phyloP scores from a whole-genome alignment of 2,888 invertebrate genomes.

The Drosophila tripunctata region DNA sequence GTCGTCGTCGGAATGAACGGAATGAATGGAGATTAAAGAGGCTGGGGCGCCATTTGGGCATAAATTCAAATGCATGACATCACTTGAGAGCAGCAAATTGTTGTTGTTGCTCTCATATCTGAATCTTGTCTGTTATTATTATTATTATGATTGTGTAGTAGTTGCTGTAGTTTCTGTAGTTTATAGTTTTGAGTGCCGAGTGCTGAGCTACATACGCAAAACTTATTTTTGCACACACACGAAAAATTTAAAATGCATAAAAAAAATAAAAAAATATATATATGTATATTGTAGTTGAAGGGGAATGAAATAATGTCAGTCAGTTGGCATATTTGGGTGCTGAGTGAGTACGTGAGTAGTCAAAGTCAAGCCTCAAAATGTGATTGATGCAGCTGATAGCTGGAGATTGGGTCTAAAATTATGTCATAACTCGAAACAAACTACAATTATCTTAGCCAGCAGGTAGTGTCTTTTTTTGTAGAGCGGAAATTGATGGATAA shows the following conservation, averaged over 20 bases:
- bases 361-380: conserved; percentile 54
- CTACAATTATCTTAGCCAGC: conserved; percentile 4
- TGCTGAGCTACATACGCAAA: conserved; percentile 64
- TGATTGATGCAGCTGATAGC: conserved; percentile 63
- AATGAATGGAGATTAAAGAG: conserved; percentile 45
- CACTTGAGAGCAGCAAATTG: conserved; percentile 58
- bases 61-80: conserved; percentile 69
- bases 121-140: conserved; percentile 36
- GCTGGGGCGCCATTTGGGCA: conserved; percentile 44
- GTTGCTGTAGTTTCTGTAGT: conserved; percentile 29
- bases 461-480: conserved; percentile 40
- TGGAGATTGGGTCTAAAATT: conserved; percentile 46
- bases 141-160: conserved; percentile 10
- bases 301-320: not conserved
- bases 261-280: not conserved
- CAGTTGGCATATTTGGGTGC: conserved; percentile 28
- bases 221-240: conserved; percentile 47
- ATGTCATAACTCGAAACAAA: conserved; percentile 43
- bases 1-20: conserved; percentile 25
- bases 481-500: conserved; percentile 64
- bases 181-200: conserved; percentile 61
- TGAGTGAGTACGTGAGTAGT: conserved; percentile 49
- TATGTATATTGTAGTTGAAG: too few relatives aligned
- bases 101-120: conserved; percentile 5
- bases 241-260: conserved; percentile 47